phyloP scores from a whole-genome alignment of 1,140 invertebrate genomes.

The Scylla paramamosain region DNA sequence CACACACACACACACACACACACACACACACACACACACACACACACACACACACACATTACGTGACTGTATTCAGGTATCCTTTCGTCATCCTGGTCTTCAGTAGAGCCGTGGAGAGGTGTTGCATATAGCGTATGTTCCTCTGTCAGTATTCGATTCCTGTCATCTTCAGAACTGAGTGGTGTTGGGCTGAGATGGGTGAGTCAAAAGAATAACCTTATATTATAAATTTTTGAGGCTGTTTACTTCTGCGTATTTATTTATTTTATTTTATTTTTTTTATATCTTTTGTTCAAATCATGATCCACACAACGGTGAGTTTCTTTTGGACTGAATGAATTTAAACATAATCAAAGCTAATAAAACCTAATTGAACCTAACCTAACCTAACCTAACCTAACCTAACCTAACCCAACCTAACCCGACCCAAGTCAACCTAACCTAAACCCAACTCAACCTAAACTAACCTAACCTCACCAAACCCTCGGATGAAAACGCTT shows the following conservation, averaged over 20 bases:
- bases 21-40: not conserved
- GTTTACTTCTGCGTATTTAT: not conserved
- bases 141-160: too few species aligned
- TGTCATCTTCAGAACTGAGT: too few species aligned
- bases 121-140: too few species aligned
- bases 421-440: not conserved
- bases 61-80: too few species aligned
- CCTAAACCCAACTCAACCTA: not conserved
- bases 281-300: too few species aligned
- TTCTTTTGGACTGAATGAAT: not conserved
- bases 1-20: not conserved
- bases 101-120: too few species aligned
- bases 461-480: not conserved
- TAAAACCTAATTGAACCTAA: not conserved
- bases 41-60: not conserved
- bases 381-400: constrained; percentile 1
- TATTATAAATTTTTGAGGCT: not conserved
- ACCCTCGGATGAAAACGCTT: not conserved
- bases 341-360: not conserved
- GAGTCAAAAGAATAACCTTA: too few species aligned
- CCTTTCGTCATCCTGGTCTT: too few species aligned
- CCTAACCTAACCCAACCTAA: not conserved
- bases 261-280: not conserved
- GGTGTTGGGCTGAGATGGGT: too few species aligned
- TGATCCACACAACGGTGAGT: not conserved